Evolutionary conservation across 2,113 vertebrate genomes (phyloP).

Genomic region (Arenaria interpres): DNA sequence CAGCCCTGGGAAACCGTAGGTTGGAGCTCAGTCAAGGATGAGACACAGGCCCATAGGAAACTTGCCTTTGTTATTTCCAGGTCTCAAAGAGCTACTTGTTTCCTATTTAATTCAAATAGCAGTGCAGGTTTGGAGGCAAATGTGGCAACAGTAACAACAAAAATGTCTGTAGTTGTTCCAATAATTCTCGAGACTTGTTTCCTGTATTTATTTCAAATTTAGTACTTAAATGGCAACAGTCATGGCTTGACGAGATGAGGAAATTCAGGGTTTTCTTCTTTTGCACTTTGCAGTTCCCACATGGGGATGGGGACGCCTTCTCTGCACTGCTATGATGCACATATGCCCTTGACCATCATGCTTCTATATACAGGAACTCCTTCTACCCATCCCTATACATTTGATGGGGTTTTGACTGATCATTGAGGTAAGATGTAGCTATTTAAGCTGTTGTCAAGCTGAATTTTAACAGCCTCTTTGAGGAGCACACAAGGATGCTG

Average conservation of each 20-base stretch:
- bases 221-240: neutral
- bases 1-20: neutral
- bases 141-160: neutral
- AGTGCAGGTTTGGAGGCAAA: neutral
- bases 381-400: neutral
- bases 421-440: neutral
- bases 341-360: neutral
- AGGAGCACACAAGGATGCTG: neutral
- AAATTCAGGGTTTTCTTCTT: constrained; percentile 7
- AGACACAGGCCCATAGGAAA: neutral
- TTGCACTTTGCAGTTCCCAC: neutral
- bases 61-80: constrained; percentile 6
- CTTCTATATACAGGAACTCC: neutral
- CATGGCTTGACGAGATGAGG: neutral
- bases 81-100: neutral
- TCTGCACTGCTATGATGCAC: neutral
- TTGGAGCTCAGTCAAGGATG: neutral
- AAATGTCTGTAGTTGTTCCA: constrained; percentile 9
- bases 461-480: neutral
- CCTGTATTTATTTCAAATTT: constrained; percentile 40
- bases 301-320: neutral
- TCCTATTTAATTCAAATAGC: constrained; percentile 28
- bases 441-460: neutral
- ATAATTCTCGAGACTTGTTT: constrained; percentile 27
- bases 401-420: neutral